Conservation (phyloP, 2,888 invertebrate genomes). For the Caenorhabditis doughertyi region DNA sequence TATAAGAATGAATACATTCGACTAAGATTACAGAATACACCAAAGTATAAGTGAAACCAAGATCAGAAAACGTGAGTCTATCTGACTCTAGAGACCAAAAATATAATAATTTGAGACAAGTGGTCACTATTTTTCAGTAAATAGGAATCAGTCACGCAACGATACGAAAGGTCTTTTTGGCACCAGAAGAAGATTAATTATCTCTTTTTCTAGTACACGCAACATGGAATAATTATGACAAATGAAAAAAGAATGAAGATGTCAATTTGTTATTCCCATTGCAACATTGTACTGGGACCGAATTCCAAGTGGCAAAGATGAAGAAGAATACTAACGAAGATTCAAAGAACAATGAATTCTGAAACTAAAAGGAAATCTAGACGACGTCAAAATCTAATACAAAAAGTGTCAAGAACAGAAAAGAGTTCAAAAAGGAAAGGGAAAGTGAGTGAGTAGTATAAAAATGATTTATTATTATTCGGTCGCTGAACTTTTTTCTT, state of each 20-base stretch:
- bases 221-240: conserved; percentile 47
- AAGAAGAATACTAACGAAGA: conserved; percentile 17
- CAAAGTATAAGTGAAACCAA: neutral
- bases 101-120: conserved; percentile 1
- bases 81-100: conserved; percentile 1
- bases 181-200: conserved; percentile 28
- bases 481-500: neutral
- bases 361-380: neutral
- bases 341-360: neutral
- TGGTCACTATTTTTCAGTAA: neutral
- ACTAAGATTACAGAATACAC: no score
- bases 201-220: conserved; percentile 10
- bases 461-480: conserved; percentile 38
- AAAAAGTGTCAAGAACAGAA: conserved; percentile 21
- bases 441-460: neutral
- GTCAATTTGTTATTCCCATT: conserved; percentile 26
- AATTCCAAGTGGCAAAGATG: conserved; percentile 18
- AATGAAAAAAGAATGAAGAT: conserved; percentile 5
- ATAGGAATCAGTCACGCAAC: conserved; percentile 28
- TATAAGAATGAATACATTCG: no score
- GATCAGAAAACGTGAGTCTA: neutral
- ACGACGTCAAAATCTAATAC: neutral
- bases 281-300: conserved; percentile 33
- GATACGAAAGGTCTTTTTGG: conserved; percentile 37
- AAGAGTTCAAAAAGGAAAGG: neutral